These are phyloP conservation scores for Corythornis vintsioides DNA, from an alignment of 2,113 vertebrate species.

Conservation along the genomic window DNA sequence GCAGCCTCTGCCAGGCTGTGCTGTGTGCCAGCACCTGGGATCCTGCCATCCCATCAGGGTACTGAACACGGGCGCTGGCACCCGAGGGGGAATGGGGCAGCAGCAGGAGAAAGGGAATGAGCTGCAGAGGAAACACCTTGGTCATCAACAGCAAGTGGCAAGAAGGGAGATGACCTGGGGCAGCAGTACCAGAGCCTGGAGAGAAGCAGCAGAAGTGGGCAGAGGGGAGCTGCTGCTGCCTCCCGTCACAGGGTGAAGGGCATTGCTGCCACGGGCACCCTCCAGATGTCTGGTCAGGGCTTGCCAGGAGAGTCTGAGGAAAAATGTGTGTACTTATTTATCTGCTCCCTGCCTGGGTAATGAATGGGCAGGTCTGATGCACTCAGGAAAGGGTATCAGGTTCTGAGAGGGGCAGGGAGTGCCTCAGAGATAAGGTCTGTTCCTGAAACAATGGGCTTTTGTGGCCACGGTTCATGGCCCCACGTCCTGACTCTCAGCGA, in stretches of 20 bases:
- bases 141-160: neutral
- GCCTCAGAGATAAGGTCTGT: neutral
- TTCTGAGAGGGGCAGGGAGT: neutral
- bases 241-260: neutral
- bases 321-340: neutral
- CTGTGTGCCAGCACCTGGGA: neutral
- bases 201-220: too few species aligned
- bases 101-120: neutral
- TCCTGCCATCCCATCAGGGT: neutral
- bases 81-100: rapidly evolving
- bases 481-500: neutral
- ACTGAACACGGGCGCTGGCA: rapidly evolving
- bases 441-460: neutral
- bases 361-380: neutral
- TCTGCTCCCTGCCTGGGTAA: neutral
- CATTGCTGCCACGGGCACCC: rapidly evolving
- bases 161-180: neutral
- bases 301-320: neutral
- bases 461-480: neutral
- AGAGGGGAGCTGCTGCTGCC: neutral
- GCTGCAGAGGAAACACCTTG: neutral
- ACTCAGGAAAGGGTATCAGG: neutral
- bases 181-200: too few species aligned
- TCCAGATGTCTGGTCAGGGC: rapidly evolving
- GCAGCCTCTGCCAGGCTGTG: neutral